Base-by-base conservation (phyloP, 2,888 invertebrate genomes). In the Latheticus oryzae region DNA sequence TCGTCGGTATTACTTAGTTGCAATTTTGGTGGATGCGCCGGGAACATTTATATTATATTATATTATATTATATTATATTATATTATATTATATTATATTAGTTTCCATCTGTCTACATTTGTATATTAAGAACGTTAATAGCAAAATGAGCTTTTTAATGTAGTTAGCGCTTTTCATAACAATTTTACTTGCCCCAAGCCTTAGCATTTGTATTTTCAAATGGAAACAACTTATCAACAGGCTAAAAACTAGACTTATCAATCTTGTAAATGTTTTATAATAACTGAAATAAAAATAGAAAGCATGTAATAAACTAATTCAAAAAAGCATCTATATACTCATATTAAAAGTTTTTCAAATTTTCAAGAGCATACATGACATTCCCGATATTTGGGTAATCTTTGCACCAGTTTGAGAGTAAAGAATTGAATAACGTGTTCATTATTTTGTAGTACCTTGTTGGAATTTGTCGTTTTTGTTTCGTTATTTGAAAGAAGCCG, bases 361-460 rank as follows among this genome's bases (percentile, higher is more conserved):
- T n/a, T n/a, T n/a, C n/a, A n/a, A 3, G 4, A 12, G 2, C 30
- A 30, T 4, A 30, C 30, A 30, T 30, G 30, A 4, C 30, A 12
- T 11, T 11, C 5, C 3, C 11, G n/a, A 2, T 30, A 11, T 30
- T 30, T 30, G 12, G 3, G 4, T 9, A 16, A 38, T 23, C 21
- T 16, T 19, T 12, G 11, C 21, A 23, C 12, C 12, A 7, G 9
- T 13, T 21, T 23, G 4, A 11, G 23, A 16, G 2, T 9, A 16
- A 38, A 17, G 16, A 35, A 4, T 4, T 23, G 38, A 38, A 11
- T 38, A 23, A 38, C 38, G 13, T 15, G 30, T 45, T 32, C 45
- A 45, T 45, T 45, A 45, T 33, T 32, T 32, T 45, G 32, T 45
- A 28, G 42, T 13, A 43, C 28, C 21, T 45, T 16, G 24, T 42